phyloP scores from a whole-genome alignment of 1,140 invertebrate genomes.

The Neodiprion fabricii region DNA sequence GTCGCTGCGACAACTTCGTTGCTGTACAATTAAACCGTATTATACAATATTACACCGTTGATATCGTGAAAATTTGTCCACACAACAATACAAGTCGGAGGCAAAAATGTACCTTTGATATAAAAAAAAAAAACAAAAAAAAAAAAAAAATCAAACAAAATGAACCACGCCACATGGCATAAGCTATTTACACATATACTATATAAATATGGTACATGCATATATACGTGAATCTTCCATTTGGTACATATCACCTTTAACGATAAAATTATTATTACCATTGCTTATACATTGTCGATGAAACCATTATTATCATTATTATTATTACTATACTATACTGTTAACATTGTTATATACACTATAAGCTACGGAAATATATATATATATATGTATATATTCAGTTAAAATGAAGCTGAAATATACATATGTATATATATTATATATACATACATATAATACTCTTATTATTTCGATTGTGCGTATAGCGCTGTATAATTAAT shows the following conservation, averaged over 20 bases:
- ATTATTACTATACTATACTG: background rate
- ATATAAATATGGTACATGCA: background rate
- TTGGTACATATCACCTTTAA: constrained; percentile 59
- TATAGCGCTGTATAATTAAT: background rate
- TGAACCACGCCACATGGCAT: background rate
- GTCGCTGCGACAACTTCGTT: background rate
- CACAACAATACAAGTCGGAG: background rate
- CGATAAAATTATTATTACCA: constrained; percentile 1
- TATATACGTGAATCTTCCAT: constrained; percentile 58
- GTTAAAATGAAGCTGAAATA: no score
- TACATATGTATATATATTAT: no score
- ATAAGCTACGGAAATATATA: background rate
- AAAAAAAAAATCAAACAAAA: background rate
- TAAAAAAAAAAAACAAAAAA: background rate
- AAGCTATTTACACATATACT: background rate
- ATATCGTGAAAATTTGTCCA: background rate
- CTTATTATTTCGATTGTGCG: background rate
- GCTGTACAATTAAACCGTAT: background rate
- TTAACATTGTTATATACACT: background rate
- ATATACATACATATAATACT: background rate
- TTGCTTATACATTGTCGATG: background rate
- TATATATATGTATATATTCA: background rate
- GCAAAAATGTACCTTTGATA: no score
- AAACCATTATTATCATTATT: background rate
- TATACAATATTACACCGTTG: no score